Evolutionary conservation across 2,797 vertebrate genomes (phyloP), one percentile per base, ranked within the genome.

Genomic region (Varecia variegata): DNA sequence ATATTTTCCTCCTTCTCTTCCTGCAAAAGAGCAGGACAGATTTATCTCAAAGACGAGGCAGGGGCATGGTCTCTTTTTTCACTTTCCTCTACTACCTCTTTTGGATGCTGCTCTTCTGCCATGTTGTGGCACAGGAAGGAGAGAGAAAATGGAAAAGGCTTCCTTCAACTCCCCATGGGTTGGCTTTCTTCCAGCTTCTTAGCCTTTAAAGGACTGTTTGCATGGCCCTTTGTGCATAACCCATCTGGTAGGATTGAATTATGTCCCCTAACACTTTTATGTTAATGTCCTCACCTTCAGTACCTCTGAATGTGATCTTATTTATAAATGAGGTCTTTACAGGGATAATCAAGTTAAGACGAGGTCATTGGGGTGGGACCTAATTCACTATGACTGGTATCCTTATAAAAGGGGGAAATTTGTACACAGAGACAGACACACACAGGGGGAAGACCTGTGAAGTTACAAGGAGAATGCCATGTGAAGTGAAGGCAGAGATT

Each of bases 121-220:
- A 0, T 1, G 1, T 30, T 30, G 3, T 2, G 0, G 0, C 20
- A 21, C 7, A 7, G 21, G 35, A n/a, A 70, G 5, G 38, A 62
- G 14, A 73, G 35, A 52, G 25, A 15, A 89, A n/a, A 18, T 25
- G 62, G 32, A 6, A 7, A 27, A 25, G 1, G 0, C 15, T 21
- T 67, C n/a, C 50, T 52, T 13, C 13, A 3, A 10, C 35, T 43
- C n/a, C 32, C 7, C 62, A 17, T 35, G 62, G 30, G 27, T 52
- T 38, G 6, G 4, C 40, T 27, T 27, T 70, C 17, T 67, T n/a
- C 18, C 32, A 21, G 12, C 15, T 76, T 58, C 18, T 71, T 65
- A 20, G 1, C 5, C 23, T 47, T 74, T 56, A 30, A 70, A 25
- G 40, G 7, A 38, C 5, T 5, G 5, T 32, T 45, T 40, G 40